phyloP scores from a whole-genome alignment of 2,888 invertebrate species.

The Napeogenes sylphis region DNA sequence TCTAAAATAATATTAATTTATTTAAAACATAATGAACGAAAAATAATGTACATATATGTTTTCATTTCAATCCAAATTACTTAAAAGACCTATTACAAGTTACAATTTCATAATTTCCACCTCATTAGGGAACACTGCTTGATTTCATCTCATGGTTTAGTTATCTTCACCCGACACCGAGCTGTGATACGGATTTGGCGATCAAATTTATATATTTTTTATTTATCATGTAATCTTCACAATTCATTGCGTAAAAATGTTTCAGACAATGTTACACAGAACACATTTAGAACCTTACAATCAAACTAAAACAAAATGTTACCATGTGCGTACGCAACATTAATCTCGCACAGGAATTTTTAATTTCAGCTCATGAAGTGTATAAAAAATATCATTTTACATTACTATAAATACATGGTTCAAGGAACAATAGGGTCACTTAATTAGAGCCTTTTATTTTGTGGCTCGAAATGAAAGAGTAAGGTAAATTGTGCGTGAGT shows the following conservation, averaged over 20 bases:
- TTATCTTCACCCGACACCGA: background rate
- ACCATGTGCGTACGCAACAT: background rate
- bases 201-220: background rate
- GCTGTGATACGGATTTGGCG: background rate
- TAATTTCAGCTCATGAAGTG: slow-evolving; percentile 25
- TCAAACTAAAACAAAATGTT: no score
- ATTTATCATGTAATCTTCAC: slow-evolving; percentile 3
- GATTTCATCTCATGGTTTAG: slow-evolving; percentile 1
- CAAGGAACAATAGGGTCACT: slow-evolving; percentile 45
- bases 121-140: slow-evolving; percentile 1
- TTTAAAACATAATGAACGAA: no score
- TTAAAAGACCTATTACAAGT: no score
- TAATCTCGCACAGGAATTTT: slow-evolving; percentile 23
- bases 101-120: background rate
- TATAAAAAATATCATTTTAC: slow-evolving; percentile 26
- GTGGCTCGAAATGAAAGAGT: slow-evolving; percentile 58
- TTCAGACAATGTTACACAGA: no score
- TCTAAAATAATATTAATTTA: background rate
- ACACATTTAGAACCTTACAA: no score
- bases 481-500: slow-evolving; percentile 60
- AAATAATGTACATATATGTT: no score
- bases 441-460: slow-evolving; percentile 64
- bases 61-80: no score
- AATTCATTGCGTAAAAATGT: background rate
- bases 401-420: slow-evolving; percentile 16